Evolutionary conservation across 2,113 vertebrate species (phyloP), one percentile per base, ranked within the genome.

Genomic region (Archilochus colubris): DNA sequence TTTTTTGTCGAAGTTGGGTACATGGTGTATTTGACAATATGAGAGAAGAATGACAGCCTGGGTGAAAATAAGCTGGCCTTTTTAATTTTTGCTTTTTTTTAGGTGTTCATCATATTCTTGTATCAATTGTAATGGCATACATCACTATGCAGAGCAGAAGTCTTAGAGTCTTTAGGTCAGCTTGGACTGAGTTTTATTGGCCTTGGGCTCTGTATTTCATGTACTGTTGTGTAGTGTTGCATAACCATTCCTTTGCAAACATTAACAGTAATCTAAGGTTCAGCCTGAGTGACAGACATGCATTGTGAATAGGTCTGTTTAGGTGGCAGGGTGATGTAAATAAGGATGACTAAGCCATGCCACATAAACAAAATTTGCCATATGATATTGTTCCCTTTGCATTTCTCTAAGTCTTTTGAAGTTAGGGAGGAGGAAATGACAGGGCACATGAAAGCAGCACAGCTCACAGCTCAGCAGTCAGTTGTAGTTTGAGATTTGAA

Each of bases 381-480:
- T 96, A 92, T 92, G 94, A 96, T 95, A 77, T 43, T 86, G 91
- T 94, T 96, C 59, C 25, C 30, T 85, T 84, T 87, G 84, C 82
- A 81, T 95, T 93, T 96, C 93, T 89, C 75, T 55, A 87, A 92
- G 81, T 70, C 79, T 93, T 94, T 93, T 94, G 92, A 93, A 95
- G 87, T 89, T 90, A 86, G 75, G 62, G 76, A 90, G 79, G 64
- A 62, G 69, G 70, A 74, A 87, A 81, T 95, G 93, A 95, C 93
- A 94, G 82, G 53, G 59, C 10, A 1, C 68, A 58, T 55, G 85
- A 91, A 95, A 92, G 80, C 85, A 80, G 74, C 83, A 58, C 55
- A 75, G 77, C 92, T 92, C 82, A 89, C 43, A 93, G 57, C 82
- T 93, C 92, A 95, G 92, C 82, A 95, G 91, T 96, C 95, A 94